Conservation (phyloP, 1,140 invertebrate genomes). For the Drosophila gunungcola region DNA sequence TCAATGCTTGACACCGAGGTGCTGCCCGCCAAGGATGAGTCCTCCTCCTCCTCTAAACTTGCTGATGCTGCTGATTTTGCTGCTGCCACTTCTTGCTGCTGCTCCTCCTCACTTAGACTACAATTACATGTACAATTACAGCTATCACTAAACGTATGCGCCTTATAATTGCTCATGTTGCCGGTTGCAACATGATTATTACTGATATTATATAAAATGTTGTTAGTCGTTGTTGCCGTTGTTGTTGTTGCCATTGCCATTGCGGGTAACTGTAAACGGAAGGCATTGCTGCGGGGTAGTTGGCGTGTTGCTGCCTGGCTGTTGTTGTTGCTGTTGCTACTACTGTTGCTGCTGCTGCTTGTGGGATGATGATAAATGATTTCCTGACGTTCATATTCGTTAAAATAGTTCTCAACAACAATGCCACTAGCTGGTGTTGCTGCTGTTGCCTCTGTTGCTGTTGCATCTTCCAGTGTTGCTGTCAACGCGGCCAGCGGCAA, state of each 20-base stretch:
- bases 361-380: constrained; percentile 82
- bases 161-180: constrained; percentile 61
- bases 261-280: constrained; percentile 68
- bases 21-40: constrained; percentile 62
- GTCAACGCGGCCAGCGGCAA: constrained; percentile 36
- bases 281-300: constrained; percentile 51
- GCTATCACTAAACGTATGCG: constrained; percentile 82
- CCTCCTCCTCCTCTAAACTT: constrained; percentile 15
- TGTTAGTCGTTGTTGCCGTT: constrained; percentile 58
- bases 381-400: constrained; percentile 84
- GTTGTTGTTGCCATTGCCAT: constrained; percentile 30
- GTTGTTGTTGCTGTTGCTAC: constrained; percentile 7
- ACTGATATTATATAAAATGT: constrained; percentile 75
- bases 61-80: constrained; percentile 37
- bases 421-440: constrained; percentile 53
- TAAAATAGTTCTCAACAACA: constrained; percentile 84
- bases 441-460: constrained; percentile 21
- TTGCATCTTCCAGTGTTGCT: constrained; percentile 28
- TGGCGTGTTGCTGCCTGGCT: constrained; percentile 30
- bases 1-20: constrained; percentile 77
- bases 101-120: constrained; percentile 61
- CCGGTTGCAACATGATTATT: constrained; percentile 68
- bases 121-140: constrained; percentile 83
- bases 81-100: constrained; percentile 18
- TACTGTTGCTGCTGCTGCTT: constrained; percentile 50